Conservation (phyloP, 2,888 invertebrate genomes). For the Marasmarcha lunaedactyla region DNA sequence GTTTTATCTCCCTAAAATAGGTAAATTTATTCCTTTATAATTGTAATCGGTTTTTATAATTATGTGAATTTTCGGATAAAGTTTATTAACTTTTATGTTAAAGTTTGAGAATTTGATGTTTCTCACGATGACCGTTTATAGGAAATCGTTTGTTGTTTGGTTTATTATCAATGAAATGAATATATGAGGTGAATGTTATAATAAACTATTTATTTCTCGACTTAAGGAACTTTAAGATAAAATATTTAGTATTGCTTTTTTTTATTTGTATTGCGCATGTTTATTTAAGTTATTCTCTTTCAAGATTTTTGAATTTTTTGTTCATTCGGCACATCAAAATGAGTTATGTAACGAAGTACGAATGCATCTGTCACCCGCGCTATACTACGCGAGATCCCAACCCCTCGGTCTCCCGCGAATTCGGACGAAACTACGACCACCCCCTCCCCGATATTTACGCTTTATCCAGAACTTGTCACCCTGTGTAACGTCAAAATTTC, state of each 20-base stretch:
- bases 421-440: slow-evolving; percentile 56
- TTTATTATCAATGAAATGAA: too few species aligned
- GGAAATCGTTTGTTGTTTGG: too few species aligned
- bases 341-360: too few species aligned
- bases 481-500: slow-evolving; percentile 15
- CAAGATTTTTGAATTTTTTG: too few species aligned
- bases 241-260: too few species aligned
- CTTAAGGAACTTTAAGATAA: too few species aligned
- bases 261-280: too few species aligned
- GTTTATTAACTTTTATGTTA: slow-evolving; percentile 12
- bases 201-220: too few species aligned
- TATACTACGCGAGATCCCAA: slow-evolving; percentile 18
- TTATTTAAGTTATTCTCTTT: too few species aligned
- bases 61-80: slow-evolving; percentile 30
- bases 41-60: slow-evolving; percentile 33
- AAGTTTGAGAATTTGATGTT: neutral
- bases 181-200: too few species aligned
- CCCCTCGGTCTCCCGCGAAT: slow-evolving; percentile 50
- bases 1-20: slow-evolving; percentile 28
- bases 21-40: slow-evolving; percentile 41
- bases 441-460: slow-evolving; percentile 43
- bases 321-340: too few species aligned
- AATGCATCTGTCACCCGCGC: neutral
- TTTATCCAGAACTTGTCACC: slow-evolving; percentile 43
- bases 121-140: slow-evolving; percentile 6